Evolutionary conservation across 2,113 vertebrate species (phyloP), one percentile per base, ranked within the genome.

Genomic region (Chelonoidis abingdonii): DNA sequence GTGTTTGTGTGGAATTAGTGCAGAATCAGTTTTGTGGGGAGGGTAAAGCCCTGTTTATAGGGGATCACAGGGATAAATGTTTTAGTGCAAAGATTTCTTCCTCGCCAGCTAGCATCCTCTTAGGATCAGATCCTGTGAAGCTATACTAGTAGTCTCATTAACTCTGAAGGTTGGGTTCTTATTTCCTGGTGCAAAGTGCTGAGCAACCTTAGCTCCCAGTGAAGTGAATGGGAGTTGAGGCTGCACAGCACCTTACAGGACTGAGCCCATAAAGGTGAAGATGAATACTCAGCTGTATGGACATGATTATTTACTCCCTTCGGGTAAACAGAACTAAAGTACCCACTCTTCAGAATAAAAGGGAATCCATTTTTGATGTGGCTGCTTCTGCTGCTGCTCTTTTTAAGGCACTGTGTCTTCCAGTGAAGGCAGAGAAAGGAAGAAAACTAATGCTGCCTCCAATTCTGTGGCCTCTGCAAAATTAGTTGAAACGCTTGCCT

Each of bases 401-500:
- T 38, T 44, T 84, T 86, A 53, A 59, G 41, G n/a, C 5, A 16
- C 44, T 83, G 50, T 72, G 35, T 78, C 4, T 38, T 38, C 24
- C 14, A 35, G 2, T 0, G 0, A 29, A 52, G 84, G 12, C 50
- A 88, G 54, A 16, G 54, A 91, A 79, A 92, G 17, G 9, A 75
- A 5, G 29, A 83, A 91, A 52, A 80, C 59, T 79, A 38, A 62
- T 29, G 69, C 24, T 17, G 7, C 0, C 0, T 56, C 9, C 6
- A 47, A 49, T 95, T 29, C 65, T 50, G 27, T 47, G 38, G 9
- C 8, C 80, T 84, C 76, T 24, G 3, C 49, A 81, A 79, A 95
- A 81, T 83, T 62, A 85, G 29, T 56, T 84, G 80, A 93, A 91
- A 25, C 17, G 50, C 38, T 44, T 91, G 50, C 54, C 25, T 78